Conservation (phyloP, 1,140 invertebrate genomes). For the Chironomus tepperi region DNA sequence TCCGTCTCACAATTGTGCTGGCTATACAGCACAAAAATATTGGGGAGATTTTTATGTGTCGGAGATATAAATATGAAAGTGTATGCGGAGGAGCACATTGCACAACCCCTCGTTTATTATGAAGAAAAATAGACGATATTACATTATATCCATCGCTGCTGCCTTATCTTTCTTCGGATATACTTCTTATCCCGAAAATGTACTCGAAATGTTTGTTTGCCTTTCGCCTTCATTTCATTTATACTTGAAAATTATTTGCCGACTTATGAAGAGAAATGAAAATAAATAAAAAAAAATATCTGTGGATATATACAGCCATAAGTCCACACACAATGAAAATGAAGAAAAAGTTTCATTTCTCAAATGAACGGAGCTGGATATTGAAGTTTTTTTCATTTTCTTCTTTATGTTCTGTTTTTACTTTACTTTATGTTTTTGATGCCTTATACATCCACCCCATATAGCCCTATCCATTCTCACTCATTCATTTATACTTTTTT, state of each 20-base stretch:
- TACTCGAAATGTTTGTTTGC: not conserved
- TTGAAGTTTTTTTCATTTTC: no score
- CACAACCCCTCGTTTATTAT: constrained; percentile 19
- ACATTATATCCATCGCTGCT: constrained; percentile 10
- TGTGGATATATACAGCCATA: not conserved
- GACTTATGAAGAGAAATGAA: constrained; percentile 13
- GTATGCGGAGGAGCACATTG: not conserved
- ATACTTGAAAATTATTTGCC: not conserved
- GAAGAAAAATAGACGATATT: constrained; percentile 22
- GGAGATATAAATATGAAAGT: not conserved
- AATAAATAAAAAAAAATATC: constrained; percentile 1
- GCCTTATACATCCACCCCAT: no score
- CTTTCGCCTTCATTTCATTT: not conserved
- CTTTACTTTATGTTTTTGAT: no score
- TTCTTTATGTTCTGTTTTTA: no score
- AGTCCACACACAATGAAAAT: not conserved
- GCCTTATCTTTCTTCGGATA: not conserved
- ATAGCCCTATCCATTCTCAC: no score
- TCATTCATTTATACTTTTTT: no score
- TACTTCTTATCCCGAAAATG: not conserved
- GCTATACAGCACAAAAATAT: not conserved
- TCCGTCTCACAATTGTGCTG: not conserved
- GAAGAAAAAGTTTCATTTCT: not conserved
- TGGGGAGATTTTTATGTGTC: not conserved
- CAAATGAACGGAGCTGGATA: not conserved